Percentiles rank a stretch among this genome's conserved stretches.
Evolutionary conservation across 2,113 vertebrate genomes (phyloP).

Genomic region (Zosterops hypoxanthus): DNA sequence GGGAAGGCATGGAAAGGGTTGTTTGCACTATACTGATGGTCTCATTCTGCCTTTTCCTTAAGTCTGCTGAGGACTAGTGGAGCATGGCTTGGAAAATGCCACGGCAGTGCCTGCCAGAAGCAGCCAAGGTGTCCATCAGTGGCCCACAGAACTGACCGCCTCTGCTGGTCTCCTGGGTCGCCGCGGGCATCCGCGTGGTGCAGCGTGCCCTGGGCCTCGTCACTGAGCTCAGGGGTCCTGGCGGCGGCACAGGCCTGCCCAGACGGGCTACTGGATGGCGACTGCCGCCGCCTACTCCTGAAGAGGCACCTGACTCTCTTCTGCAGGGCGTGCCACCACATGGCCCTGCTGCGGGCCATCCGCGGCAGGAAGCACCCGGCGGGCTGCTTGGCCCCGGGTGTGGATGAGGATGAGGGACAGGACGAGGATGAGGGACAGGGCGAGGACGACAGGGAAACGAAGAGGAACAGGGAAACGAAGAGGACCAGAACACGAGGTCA

Average conservation of each 20-base stretch:
- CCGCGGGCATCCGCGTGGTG: accelerated
- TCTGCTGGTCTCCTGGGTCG: not conserved
- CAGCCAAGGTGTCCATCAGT: not conserved
- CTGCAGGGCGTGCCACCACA: not conserved
- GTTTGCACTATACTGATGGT: not conserved
- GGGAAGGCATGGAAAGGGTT: too few species aligned
- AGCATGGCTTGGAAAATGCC: not conserved
- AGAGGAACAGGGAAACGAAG: not conserved
- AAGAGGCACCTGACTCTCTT: not conserved
- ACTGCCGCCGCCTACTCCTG: not conserved
- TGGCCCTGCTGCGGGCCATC: not conserved
- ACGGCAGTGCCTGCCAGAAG: not conserved
- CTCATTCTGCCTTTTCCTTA: not conserved
- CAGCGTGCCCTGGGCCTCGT: not conserved
- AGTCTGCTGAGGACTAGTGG: not conserved
- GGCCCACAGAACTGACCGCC: not conserved
- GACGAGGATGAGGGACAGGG: not conserved
- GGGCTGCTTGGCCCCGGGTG: too few species aligned
- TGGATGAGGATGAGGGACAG: not conserved
- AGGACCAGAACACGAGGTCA: not conserved
- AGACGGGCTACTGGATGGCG: not conserved
- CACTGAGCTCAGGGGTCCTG: not conserved
- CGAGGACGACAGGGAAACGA: not conserved
- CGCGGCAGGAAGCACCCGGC: not conserved
- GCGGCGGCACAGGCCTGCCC: not conserved